Percentiles rank a stretch among this genome's conserved stretches.
These are phyloP conservation scores for Nylanderia fulva DNA, from an alignment of 1,140 invertebrate species.

Conservation along the genomic window DNA sequence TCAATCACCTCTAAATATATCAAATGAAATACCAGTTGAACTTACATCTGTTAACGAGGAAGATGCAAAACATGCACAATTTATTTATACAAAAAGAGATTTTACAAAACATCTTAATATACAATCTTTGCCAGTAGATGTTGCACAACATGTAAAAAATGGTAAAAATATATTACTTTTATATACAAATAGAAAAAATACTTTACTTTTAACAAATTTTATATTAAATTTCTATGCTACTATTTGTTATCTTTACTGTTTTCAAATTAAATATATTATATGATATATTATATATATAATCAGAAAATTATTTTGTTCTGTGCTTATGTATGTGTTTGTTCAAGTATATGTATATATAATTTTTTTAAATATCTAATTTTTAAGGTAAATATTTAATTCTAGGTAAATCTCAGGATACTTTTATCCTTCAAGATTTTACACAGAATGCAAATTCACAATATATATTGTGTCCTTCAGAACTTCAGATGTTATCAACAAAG, in stretches of 20 bases:
- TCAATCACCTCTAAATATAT: conserved; percentile 58
- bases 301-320: not conserved
- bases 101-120: conserved; percentile 75
- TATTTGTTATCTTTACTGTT: too few species aligned
- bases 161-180: conserved; percentile 55
- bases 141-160: conserved; percentile 27
- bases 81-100: conserved; percentile 70
- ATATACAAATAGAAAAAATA: not conserved
- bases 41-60: conserved; percentile 69
- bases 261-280: too few species aligned
- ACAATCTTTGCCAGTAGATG: conserved; percentile 65
- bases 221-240: too few species aligned
- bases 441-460: conserved; percentile 81
- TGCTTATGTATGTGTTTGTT: not conserved
- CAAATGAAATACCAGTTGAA: conserved; percentile 67
- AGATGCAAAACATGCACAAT: conserved; percentile 61
- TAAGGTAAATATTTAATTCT: too few species aligned
- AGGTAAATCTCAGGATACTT: conserved; percentile 83
- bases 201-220: too few species aligned
- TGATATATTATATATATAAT: not conserved
- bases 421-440: conserved; percentile 85
- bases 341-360: not conserved
- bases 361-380: conserved; percentile 26
- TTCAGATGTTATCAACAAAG: conserved; percentile 72
- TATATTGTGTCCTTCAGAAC: conserved; percentile 74